A percentile compares a stretch with the other conserved stretches of the same genome.
Conservation (phyloP, 1,140 invertebrate species). For the Argopecten irradians region DNA sequence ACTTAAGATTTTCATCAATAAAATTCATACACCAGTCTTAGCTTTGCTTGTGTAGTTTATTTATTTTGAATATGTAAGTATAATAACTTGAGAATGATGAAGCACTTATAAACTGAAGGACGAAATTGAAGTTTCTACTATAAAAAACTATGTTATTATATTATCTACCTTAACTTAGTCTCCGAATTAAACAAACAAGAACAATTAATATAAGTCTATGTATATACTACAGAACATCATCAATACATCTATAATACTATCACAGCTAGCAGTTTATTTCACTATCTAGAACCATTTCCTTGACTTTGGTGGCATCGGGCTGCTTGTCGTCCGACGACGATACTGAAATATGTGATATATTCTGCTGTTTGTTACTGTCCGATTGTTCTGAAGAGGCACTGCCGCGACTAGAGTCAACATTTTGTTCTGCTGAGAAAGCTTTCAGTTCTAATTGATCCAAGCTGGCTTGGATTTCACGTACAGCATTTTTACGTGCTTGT, state of each 20-base stretch:
- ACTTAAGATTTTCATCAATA: too few relatives aligned
- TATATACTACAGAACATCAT: background rate
- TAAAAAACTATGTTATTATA: background rate
- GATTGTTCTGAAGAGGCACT: background rate
- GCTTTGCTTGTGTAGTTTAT: background rate
- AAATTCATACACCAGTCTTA: too few relatives aligned
- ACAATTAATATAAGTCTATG: background rate
- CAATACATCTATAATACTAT: background rate
- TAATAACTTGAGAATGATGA: too few relatives aligned
- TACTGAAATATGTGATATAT: constrained; percentile 3
- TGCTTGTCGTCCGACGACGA: background rate
- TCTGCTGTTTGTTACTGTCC: background rate
- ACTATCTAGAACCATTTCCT: constrained; percentile 64
- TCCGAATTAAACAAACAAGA: background rate
- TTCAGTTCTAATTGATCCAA: constrained; percentile 89
- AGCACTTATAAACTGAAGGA: too few relatives aligned
- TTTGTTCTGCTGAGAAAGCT: constrained; percentile 70
- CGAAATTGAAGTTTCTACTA: background rate
- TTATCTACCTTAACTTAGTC: background rate
- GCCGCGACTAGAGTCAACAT: constrained; percentile 12
- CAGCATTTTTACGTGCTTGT: constrained; percentile 89
- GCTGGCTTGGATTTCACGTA: constrained; percentile 90
- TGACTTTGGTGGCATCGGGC: constrained; percentile 49
- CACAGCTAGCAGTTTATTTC: constrained; percentile 57
- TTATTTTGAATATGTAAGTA: background rate